Evolutionary conservation across 1,140 invertebrate genomes (phyloP).

Genomic region (Drosophila rhopaloa): DNA sequence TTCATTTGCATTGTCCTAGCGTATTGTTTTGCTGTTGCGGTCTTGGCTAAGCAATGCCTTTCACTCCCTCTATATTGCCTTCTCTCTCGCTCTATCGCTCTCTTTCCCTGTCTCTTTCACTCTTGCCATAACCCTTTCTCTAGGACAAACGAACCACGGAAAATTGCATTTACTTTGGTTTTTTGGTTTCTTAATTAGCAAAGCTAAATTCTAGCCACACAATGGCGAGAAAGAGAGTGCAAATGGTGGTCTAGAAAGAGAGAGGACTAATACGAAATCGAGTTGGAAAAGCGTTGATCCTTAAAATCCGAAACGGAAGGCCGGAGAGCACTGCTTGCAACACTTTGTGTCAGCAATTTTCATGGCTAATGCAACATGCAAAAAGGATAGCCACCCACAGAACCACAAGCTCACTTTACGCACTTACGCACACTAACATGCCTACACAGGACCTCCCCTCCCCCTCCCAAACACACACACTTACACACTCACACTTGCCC

Average conservation of each 20-base stretch:
- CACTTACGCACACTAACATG: conserved; percentile 3
- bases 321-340: conserved; percentile 41
- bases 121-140: conserved; percentile 5
- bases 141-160: conserved; percentile 40
- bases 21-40: conserved; percentile 74
- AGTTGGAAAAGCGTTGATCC: conserved; percentile 40
- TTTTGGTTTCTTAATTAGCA: conserved; percentile 65
- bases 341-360: conserved; percentile 49
- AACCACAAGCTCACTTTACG: not conserved
- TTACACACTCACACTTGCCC: conserved; percentile 23
- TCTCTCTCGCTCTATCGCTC: not conserved
- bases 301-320: conserved; percentile 32
- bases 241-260: not conserved
- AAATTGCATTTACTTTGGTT: conserved; percentile 80
- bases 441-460: not conserved
- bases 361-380: conserved; percentile 12
- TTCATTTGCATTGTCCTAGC: conserved; percentile 75
- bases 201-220: conserved; percentile 43
- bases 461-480: not conserved
- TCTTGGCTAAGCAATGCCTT: conserved; percentile 61
- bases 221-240: not conserved
- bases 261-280: conserved; percentile 17
- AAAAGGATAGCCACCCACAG: conserved; percentile 17
- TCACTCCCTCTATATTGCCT: not conserved
- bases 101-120: not conserved